Base-by-base conservation (phyloP, 1,140 invertebrate genomes). In the Drosophila nebulosa region DNA sequence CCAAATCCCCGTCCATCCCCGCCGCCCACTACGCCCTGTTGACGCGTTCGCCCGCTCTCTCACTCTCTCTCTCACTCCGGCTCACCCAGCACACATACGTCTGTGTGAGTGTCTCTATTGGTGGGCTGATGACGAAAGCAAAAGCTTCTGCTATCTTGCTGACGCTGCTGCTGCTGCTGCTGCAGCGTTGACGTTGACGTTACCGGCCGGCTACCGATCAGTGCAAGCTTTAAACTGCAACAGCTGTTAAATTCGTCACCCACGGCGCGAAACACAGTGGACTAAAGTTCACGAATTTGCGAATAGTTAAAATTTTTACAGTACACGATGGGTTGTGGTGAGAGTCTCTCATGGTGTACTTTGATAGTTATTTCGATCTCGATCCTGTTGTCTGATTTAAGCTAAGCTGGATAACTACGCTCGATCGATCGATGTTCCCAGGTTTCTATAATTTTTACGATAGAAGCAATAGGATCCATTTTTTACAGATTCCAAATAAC, bases 61-160 rank as follows among this genome's bases (percentile, higher is more conserved):
- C 51, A n/a, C 42, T 53, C 35, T 42, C 50, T 35, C 50, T 27
- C 18, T 4, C 39, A 16, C 39, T 27, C 22, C 35, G 26, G 18
- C 30, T 4, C 39, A 16, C 39, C 21, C 22, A 26, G 26, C 14
- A 21, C n/a, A 14, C 50, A 14, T 42, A 18, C 7, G 39, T 18
- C 5, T 18, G 39, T 46, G 12, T 21, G 18, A 10, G 39, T 42
- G 16, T 21, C 39, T 46, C 16, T 21, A 46, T 46, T 21, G 12
- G 21, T 35, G 18, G 24, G 16, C 55, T 24, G 55, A 65, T 61
- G 62, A 69, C 53, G 56, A 64, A 56, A 74, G 74, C 69, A 69
- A 64, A 36, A 55, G 52, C 52, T 55, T 55, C 39, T 21, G 39
- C 32, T 10, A 10, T n/a, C 32, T 35, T 24, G 24, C 4, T 24